phyloP scores from a whole-genome alignment of 2,888 invertebrate species.

The Melanotus villosus region DNA sequence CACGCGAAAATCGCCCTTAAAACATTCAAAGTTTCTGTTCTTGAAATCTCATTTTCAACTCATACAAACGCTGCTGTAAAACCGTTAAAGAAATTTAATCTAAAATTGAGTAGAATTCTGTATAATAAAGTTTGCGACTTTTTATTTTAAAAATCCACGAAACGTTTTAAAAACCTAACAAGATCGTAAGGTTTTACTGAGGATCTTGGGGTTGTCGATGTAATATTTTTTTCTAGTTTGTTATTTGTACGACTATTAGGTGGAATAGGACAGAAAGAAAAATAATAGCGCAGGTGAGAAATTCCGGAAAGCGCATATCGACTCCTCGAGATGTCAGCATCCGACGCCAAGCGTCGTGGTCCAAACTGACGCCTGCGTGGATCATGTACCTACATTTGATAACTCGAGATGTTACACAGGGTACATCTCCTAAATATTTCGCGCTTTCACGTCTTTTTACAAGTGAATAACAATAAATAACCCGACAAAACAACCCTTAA shows the following conservation, averaged over 20 bases:
- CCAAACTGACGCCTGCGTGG: slow-evolving; percentile 55
- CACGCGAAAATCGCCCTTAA: too few relatives aligned
- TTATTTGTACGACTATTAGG: neutral
- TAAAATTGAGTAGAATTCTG: neutral
- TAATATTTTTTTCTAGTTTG: neutral
- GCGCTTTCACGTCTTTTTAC: slow-evolving; percentile 30
- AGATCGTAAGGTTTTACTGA: too few relatives aligned
- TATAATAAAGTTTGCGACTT: too few relatives aligned
- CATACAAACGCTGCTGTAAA: too few relatives aligned
- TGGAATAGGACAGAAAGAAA: neutral
- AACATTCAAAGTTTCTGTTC: too few relatives aligned
- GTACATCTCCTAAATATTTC: slow-evolving; percentile 45
- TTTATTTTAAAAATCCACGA: too few relatives aligned
- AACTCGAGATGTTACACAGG: slow-evolving; percentile 53
- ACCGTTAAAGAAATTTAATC: neutral
- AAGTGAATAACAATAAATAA: slow-evolving; percentile 16
- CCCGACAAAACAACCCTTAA: neutral
- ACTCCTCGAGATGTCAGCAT: slow-evolving; percentile 59
- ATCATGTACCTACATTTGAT: slow-evolving; percentile 56
- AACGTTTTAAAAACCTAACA: too few relatives aligned
- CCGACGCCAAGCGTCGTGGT: slow-evolving; percentile 51
- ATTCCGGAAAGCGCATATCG: slow-evolving; percentile 53
- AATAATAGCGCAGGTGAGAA: slow-evolving; percentile 47
- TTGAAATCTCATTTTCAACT: too few relatives aligned
- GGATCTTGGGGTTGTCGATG: too few relatives aligned